These are phyloP conservation scores for Theocolax elegans DNA, from an alignment of 1,140 invertebrate genomes.

Conservation along the genomic window DNA sequence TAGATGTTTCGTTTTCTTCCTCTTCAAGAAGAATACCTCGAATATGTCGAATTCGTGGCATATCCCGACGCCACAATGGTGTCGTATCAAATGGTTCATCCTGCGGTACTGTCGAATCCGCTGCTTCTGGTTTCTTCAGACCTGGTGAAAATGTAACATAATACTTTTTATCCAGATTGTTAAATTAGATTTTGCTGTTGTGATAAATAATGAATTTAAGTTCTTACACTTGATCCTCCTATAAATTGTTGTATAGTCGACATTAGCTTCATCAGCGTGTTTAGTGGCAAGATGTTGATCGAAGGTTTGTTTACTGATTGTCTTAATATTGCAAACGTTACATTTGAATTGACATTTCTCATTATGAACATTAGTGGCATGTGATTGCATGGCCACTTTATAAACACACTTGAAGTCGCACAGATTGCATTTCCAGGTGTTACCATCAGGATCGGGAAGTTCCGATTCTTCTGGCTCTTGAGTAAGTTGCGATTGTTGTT, in stretches of 20 bases:
- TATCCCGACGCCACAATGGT: conserved; percentile 71
- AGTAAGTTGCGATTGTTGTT: conserved; percentile 32
- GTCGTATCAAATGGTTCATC: conserved; percentile 68
- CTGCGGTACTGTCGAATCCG: conserved; percentile 46
- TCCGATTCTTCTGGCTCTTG: conserved; percentile 46
- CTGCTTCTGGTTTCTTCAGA: conserved; percentile 38
- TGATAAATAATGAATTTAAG: neutral
- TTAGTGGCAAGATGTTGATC: conserved; percentile 70
- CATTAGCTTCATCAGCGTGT: conserved; percentile 62
- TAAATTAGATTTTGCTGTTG: too few relatives aligned
- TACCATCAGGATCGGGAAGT: conserved; percentile 59
- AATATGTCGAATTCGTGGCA: conserved; percentile 71
- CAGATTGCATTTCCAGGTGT: conserved; percentile 78
- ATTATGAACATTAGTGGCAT: conserved; percentile 70
- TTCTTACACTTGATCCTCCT: conserved; percentile 60
- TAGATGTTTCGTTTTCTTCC: conserved; percentile 46
- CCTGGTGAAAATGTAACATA: neutral
- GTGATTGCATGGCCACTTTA: conserved; percentile 71
- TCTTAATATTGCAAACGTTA: conserved; percentile 71
- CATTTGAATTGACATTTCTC: conserved; percentile 77
- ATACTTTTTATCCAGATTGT: too few relatives aligned
- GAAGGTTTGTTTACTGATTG: conserved; percentile 69
- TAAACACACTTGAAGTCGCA: conserved; percentile 73
- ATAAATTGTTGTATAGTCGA: conserved; percentile 52
- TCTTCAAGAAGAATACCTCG: conserved; percentile 71